A percentile compares a stretch with the other conserved stretches of the same genome.
Conservation (phyloP, 2,797 vertebrate species). For the Synaphobranchus kaupii region DNA sequence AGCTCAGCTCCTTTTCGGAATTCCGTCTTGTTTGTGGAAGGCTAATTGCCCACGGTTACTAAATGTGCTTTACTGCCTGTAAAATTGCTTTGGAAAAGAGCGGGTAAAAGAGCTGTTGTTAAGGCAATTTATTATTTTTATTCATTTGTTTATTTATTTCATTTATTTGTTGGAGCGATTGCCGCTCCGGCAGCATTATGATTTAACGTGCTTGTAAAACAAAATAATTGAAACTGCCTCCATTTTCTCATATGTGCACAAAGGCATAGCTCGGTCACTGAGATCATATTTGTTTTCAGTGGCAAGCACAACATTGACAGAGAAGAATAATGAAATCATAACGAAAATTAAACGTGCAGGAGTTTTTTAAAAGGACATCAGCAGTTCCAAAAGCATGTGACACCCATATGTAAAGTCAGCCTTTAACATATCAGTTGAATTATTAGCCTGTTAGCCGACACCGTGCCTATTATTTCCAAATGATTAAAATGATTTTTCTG, state of each 20-base stretch:
- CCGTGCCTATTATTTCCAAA: background rate
- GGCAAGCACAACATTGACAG: background rate
- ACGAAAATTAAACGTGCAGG: background rate
- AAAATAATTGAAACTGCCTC: slow-evolving; percentile 12
- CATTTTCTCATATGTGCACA: background rate
- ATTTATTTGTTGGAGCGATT: slow-evolving; percentile 46
- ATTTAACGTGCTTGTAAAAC: slow-evolving; percentile 46
- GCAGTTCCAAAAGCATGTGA: background rate
- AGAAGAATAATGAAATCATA: slow-evolving; percentile 19
- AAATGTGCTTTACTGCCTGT: slow-evolving; percentile 44
- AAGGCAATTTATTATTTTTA: slow-evolving; percentile 26
- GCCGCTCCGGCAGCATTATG: slow-evolving; percentile 49
- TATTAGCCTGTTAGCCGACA: background rate
- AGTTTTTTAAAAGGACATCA: slow-evolving; percentile 9
- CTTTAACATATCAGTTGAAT: background rate
- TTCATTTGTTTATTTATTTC: background rate
- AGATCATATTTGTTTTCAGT: background rate
- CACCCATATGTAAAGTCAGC: background rate
- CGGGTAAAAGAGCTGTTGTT: slow-evolving; percentile 48
- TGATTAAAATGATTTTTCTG: background rate
- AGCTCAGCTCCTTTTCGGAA: slow-evolving; percentile 46
- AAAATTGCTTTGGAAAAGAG: slow-evolving; percentile 47
- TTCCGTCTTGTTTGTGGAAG: slow-evolving; percentile 56
- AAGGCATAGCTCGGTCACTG: background rate
- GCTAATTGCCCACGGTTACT: slow-evolving; percentile 64